Conservation (phyloP, 2,113 vertebrate genomes). For the Cryptotis parvus region DNA sequence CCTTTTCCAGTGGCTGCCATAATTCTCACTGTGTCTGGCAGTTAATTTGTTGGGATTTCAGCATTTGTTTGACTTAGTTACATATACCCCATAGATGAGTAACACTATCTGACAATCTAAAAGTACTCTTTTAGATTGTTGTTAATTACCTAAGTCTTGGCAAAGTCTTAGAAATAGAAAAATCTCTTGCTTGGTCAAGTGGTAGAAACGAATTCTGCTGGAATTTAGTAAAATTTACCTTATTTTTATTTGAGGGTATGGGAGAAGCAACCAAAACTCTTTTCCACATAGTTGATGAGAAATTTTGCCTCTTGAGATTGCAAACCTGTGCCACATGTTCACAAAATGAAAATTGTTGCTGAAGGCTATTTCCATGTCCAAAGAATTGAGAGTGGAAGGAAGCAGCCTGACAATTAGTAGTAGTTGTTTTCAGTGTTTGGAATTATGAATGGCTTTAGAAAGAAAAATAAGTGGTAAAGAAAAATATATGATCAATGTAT, state of each 20-base stretch:
- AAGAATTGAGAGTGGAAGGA: constrained; percentile 30
- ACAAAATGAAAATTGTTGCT: constrained; percentile 41
- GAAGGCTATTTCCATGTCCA: constrained; percentile 37
- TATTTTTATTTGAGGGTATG: neutral
- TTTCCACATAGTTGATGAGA: constrained; percentile 10
- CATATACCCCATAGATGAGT: too few relatives aligned
- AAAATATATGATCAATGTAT: constrained; percentile 29
- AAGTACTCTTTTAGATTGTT: neutral
- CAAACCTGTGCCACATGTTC: constrained; percentile 38
- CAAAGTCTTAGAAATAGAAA: constrained; percentile 3
- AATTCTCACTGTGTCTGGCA: too few relatives aligned
- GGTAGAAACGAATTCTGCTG: constrained; percentile 35
- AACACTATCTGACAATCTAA: too few relatives aligned
- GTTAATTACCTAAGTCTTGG: constrained; percentile 9
- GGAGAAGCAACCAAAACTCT: neutral
- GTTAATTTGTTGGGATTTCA: too few relatives aligned
- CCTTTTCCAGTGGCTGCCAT: too few relatives aligned
- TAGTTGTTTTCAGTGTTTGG: constrained; percentile 41
- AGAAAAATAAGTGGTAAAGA: constrained; percentile 43
- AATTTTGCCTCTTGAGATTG: constrained; percentile 57
- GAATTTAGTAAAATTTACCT: constrained; percentile 13
- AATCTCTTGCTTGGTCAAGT: neutral
- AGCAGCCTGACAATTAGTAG: constrained; percentile 27
- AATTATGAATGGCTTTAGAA: constrained; percentile 44
- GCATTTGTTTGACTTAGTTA: too few relatives aligned